A percentile compares a stretch with the other conserved stretches of the same genome.
These are phyloP conservation scores for Anastrepha obliqua DNA, from an alignment of 1,140 invertebrate genomes.

Conservation along the genomic window DNA sequence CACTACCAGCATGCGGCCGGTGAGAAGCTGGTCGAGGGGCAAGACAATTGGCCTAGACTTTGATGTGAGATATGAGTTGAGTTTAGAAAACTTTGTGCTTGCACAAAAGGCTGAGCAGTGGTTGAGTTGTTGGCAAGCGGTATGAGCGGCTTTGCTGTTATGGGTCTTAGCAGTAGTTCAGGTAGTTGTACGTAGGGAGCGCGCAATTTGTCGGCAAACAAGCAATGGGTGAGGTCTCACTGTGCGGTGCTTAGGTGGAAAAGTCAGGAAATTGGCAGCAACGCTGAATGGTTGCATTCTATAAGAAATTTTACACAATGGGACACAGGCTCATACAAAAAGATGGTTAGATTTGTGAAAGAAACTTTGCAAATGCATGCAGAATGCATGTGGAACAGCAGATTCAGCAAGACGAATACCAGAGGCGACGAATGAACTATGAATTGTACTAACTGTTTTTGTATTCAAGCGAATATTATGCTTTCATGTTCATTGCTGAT, in stretches of 20 bases:
- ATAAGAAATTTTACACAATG: neutral
- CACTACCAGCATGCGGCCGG: neutral
- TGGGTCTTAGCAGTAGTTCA: too few species aligned
- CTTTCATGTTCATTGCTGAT: too few species aligned
- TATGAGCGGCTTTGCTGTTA: neutral
- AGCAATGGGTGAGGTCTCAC: neutral
- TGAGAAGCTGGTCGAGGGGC: neutral
- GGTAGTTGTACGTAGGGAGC: neutral
- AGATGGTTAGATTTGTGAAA: neutral
- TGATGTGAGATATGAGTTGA: constrained; percentile 9
- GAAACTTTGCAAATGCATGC: neutral
- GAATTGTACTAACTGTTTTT: too few species aligned
- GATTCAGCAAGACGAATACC: neutral
- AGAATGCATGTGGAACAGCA: neutral
- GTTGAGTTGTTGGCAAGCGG: neutral
- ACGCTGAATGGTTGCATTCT: neutral
- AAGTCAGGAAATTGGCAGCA: neutral
- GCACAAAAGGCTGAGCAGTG: constrained; percentile 21
- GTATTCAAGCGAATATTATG: too few species aligned
- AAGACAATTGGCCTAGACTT: neutral
- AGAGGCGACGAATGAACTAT: neutral
- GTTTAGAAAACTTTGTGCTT: constrained; percentile 25
- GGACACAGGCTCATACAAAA: neutral
- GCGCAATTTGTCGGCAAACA: neutral
- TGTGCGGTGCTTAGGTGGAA: neutral